Evolutionary conservation across 2,797 vertebrate species (phyloP).

Genomic region (Squalus acanthias): DNA sequence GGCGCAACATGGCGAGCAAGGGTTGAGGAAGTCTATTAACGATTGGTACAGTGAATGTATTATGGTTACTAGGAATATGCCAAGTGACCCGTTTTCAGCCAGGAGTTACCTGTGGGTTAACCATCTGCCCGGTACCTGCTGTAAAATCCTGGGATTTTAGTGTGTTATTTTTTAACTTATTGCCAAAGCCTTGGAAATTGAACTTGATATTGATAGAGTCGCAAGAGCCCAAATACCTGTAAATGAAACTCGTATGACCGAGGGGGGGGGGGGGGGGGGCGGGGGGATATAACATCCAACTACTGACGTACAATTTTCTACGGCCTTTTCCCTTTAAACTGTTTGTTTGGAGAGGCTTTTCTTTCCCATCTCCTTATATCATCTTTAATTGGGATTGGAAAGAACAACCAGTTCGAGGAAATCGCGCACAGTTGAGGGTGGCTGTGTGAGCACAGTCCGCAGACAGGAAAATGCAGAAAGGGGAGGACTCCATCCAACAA

Average conservation of each 20-base stretch:
- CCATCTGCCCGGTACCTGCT: background rate
- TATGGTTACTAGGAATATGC: too few species aligned
- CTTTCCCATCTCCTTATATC: background rate
- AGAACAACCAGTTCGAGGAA: too few species aligned
- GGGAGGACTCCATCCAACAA: background rate
- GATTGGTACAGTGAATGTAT: background rate
- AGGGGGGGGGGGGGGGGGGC: background rate
- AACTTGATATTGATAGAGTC: background rate
- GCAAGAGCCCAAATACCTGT: background rate
- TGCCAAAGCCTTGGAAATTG: background rate
- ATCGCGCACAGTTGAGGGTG: background rate
- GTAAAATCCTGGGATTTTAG: background rate
- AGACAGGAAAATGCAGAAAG: background rate
- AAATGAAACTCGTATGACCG: background rate
- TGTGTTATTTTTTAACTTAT: background rate
- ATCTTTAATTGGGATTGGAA: background rate
- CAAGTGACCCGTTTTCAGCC: background rate
- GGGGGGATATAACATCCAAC: background rate
- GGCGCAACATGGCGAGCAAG: conserved; percentile 71
- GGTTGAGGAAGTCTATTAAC: conserved; percentile 76
- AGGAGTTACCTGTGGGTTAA: background rate
- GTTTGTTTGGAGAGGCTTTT: background rate
- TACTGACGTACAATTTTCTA: too few species aligned
- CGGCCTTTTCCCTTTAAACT: background rate
- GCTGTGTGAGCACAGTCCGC: background rate